Conservation (phyloP, 2,797 vertebrate genomes). For the Myotis vivesi region DNA sequence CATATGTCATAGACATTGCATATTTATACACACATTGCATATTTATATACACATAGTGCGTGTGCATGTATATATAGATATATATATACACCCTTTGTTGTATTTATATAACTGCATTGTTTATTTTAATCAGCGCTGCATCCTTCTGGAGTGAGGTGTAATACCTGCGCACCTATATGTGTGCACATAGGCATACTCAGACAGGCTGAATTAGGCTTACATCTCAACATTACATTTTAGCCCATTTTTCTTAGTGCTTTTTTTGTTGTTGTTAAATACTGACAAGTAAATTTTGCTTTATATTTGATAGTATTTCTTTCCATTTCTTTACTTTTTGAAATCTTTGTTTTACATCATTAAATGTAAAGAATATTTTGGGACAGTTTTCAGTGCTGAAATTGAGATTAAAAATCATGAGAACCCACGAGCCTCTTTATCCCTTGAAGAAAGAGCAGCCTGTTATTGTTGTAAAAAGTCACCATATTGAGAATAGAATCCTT, state of each 20-base stretch:
- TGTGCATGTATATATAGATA: too few species aligned
- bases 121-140: not conserved
- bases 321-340: not conserved
- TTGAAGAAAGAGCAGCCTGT: not conserved
- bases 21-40: not conserved
- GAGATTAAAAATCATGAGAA: not conserved
- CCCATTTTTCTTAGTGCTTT: not conserved
- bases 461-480: not conserved
- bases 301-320: not conserved
- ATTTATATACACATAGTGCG: too few species aligned
- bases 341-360: not conserved
- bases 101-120: not conserved
- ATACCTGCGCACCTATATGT: not conserved
- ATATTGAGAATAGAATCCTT: accelerated
- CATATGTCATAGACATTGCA: not conserved
- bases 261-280: not conserved
- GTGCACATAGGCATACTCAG: accelerated
- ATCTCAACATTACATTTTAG: not conserved
- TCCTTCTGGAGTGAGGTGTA: not conserved
- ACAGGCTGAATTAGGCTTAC: not conserved
- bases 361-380: not conserved
- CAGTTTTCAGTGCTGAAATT: not conserved
- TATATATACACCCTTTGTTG: not conserved
- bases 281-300: not conserved
- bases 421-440: not conserved